Percentiles rank a stretch among this genome's conserved stretches.
Conservation (phyloP, 2,113 vertebrate genomes). For the Spea bombifrons region DNA sequence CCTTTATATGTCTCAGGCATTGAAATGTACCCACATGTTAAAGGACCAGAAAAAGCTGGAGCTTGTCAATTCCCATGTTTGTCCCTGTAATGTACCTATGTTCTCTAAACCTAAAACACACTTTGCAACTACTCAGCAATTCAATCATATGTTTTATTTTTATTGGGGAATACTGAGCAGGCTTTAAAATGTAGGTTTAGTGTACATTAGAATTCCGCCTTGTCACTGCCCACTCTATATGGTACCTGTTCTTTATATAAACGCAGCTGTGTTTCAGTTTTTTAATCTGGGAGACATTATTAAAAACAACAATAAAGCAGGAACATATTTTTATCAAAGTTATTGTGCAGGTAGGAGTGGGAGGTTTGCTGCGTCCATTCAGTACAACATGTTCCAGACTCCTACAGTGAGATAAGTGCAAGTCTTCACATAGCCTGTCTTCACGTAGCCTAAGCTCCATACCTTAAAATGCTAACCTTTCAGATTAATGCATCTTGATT, state of each 20-base stretch:
- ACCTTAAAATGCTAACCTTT: conserved; percentile 12
- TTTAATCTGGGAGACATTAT: not conserved
- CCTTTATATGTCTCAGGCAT: too few relatives aligned
- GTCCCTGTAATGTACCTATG: too few relatives aligned
- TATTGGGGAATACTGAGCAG: too few relatives aligned
- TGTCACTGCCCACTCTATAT: not conserved
- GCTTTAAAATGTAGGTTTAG: not conserved
- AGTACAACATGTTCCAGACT: conserved; percentile 30
- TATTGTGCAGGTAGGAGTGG: conserved; percentile 11
- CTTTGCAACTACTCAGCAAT: too few relatives aligned
- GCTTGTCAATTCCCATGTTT: too few relatives aligned
- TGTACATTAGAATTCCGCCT: not conserved
- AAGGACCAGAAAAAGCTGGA: too few relatives aligned
- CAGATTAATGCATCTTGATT: conserved; percentile 35
- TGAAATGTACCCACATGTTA: too few relatives aligned
- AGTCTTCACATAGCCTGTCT: conserved; percentile 27
- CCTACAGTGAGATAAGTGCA: conserved; percentile 39
- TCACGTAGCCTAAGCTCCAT: conserved; percentile 1
- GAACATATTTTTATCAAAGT: not conserved
- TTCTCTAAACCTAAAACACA: too few relatives aligned
- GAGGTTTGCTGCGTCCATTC: conserved; percentile 14
- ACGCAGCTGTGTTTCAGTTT: not conserved
- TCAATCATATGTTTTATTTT: too few relatives aligned
- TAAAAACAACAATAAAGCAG: not conserved
- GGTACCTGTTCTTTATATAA: not conserved